A percentile compares a stretch with the other conserved stretches of the same genome.
These are phyloP conservation scores for Tenthredo amoena DNA, from an alignment of 2,888 invertebrate species.

Conservation along the genomic window DNA sequence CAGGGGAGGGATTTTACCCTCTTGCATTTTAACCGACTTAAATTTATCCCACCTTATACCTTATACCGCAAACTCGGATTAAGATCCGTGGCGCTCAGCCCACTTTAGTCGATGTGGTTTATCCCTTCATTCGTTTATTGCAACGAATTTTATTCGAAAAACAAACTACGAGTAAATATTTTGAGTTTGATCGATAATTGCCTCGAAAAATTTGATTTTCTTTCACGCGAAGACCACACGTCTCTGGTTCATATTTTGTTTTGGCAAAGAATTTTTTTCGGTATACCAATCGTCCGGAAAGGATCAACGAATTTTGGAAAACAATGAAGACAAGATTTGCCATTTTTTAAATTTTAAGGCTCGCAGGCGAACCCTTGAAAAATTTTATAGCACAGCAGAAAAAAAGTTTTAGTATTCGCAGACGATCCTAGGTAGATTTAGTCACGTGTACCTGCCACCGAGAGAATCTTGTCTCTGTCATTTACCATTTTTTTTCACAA, in stretches of 20 bases:
- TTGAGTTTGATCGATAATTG: neutral
- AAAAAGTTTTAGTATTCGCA: neutral
- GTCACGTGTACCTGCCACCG: neutral
- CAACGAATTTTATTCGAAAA: neutral
- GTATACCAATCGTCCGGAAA: neutral
- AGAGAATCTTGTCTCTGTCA: neutral
- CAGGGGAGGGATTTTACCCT: neutral
- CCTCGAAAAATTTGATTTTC: neutral
- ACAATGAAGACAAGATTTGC: too few relatives aligned
- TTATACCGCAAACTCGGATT: neutral
- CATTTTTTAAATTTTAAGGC: too few relatives aligned
- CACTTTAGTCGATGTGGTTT: neutral
- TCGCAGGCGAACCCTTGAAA: too few relatives aligned
- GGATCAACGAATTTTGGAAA: too few relatives aligned
- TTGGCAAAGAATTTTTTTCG: neutral
- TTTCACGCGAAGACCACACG: neutral
- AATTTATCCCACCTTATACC: neutral
- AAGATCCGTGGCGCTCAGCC: neutral
- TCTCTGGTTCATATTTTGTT: neutral
- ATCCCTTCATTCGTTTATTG: neutral
- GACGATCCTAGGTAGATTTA: neutral
- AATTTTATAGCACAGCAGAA: too few relatives aligned
- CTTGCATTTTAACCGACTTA: neutral
- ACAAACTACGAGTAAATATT: neutral
- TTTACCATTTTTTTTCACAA: neutral